These are phyloP conservation scores for Sesamia nonagrioides DNA, from an alignment of 1,140 invertebrate genomes.

Conservation along the genomic window DNA sequence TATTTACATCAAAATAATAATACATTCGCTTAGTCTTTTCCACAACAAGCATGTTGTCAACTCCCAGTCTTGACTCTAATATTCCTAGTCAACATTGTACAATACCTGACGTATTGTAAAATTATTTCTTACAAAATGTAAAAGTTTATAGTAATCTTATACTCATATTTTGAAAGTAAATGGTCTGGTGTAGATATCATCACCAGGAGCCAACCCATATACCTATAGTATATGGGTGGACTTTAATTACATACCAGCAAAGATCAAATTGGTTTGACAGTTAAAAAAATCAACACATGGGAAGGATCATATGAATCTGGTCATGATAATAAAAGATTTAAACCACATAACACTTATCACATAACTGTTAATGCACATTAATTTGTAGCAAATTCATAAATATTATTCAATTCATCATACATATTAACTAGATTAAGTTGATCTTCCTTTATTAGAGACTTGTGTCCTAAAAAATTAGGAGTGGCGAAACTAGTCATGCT, in stretches of 20 bases:
- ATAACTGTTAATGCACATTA: constrained; percentile 36
- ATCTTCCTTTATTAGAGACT: neutral
- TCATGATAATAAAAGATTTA: neutral
- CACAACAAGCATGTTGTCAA: too few species aligned
- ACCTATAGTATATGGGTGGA: too few species aligned
- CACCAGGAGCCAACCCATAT: too few species aligned
- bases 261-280: neutral
- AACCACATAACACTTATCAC: constrained; percentile 34
- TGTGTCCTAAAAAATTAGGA: neutral
- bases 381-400: constrained; percentile 37
- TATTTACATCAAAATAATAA: constrained; percentile 38
- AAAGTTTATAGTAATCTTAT: too few species aligned
- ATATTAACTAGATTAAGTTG: neutral
- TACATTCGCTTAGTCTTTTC: too few species aligned
- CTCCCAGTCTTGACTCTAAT: constrained; percentile 10
- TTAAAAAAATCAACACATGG: too few species aligned
- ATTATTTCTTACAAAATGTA: too few species aligned
- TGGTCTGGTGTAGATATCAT: too few species aligned
- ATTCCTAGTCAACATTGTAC: neutral
- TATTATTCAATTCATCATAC: neutral
- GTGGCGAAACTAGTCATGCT: neutral
- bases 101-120: too few species aligned
- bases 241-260: too few species aligned
- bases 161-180: too few species aligned
- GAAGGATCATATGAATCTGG: too few species aligned